Evolutionary conservation across 2,888 invertebrate genomes (phyloP), one percentile per base, ranked within the genome.

Genomic region (Plebejus argus): DNA sequence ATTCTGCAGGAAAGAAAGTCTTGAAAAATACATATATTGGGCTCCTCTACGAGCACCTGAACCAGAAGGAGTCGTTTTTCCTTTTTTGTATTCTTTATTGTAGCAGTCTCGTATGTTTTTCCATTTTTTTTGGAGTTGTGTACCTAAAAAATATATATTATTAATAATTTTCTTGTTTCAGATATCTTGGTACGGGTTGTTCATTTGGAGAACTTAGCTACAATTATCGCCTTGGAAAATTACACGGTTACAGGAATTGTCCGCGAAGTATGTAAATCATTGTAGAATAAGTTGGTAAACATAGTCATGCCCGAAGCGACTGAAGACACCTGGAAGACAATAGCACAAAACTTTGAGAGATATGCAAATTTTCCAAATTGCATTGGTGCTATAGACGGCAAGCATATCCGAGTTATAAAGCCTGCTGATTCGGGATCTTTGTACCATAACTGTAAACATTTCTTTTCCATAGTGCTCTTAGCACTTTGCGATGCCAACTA

Each of bases 321-420:
- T 53, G 28, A 49, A 74, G 28, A 74, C 12, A 53, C 7, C 56
- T 85, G 83, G 84, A 78, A 81, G 78, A 77, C 76, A 76, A 83
- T 84, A 70, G 81, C 83, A 74, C n/a, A 78, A 76, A 81, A 81
- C 70, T 85, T 83, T 81, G 77, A 83, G 61, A 79, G 71, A 79
- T 80, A 78, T 76, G 80, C 83, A 76, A 83, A 84, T 77, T 86
- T 86, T 82, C 84, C 85, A 28, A 81, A 85, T 78, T 80, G 80
- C 76, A 77, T 81, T 53, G 83, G 83, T 70, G 80, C 82, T 23
- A 79, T 86, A n/a, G 85, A 85, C 78, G 85, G 85, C 23, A 82
- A 82, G 70, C 74, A 82, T 76, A 79, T 81, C 23, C 35, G 80
- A 78, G 61, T 80, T 72, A 80, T 79, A 79, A 80, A 82, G 80